phyloP scores from a whole-genome alignment of 2,797 vertebrate genomes.

The Megalops cyprinoides region DNA sequence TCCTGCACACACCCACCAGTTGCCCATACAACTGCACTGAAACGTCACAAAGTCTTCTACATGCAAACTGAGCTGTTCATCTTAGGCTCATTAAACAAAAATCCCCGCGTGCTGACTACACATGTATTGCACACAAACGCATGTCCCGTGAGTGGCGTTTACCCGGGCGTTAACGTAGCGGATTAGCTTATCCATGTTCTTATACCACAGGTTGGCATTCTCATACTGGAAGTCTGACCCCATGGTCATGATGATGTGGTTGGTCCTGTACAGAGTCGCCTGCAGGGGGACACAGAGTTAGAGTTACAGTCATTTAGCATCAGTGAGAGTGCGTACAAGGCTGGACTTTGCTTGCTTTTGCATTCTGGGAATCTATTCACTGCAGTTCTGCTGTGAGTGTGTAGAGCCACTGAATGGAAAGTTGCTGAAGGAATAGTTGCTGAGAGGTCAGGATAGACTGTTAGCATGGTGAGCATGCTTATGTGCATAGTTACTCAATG shows the following conservation, averaged over 20 bases:
- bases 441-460: background rate
- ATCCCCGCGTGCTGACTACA: too few species aligned
- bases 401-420: background rate
- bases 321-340: too few species aligned
- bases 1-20: background rate
- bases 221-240: slow-evolving; percentile 94
- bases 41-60: background rate
- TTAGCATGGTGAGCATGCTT: background rate
- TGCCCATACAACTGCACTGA: background rate
- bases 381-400: background rate
- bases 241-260: slow-evolving; percentile 94
- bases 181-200: slow-evolving; percentile 92
- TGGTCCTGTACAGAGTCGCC: slow-evolving; percentile 78
- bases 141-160: too few species aligned
- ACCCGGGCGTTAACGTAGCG: slow-evolving; percentile 79
- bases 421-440: background rate
- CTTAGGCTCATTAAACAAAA: background rate
- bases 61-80: background rate
- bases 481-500: background rate
- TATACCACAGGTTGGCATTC: slow-evolving; percentile 88
- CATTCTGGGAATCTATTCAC: background rate
- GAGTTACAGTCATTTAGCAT: too few species aligned
- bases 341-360: too few species aligned
- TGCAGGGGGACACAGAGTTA: slow-evolving; percentile 46
- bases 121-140: background rate